These are phyloP conservation scores for Heterodera filipjevi DNA, from an alignment of 2,888 invertebrate species.

Conservation along the genomic window DNA sequence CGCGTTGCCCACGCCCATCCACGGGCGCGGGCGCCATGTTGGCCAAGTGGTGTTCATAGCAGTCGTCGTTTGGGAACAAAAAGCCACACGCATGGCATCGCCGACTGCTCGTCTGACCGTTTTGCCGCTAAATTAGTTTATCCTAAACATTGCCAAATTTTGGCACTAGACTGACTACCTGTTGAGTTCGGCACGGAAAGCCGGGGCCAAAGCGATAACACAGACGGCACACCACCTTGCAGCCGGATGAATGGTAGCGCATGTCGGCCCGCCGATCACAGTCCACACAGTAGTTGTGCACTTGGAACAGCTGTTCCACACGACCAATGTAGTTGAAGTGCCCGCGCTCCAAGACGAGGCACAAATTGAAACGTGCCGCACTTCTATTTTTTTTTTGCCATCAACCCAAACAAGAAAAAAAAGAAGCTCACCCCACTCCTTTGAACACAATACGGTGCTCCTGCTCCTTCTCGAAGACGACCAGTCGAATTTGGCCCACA, in stretches of 20 bases:
- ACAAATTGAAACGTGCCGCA: not conserved
- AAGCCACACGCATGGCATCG: not conserved
- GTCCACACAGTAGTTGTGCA: not conserved
- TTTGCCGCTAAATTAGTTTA: not conserved
- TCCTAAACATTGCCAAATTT: no score
- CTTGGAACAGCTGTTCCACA: slow-evolving; percentile 6
- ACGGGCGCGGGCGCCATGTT: not conserved
- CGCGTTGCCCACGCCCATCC: not conserved
- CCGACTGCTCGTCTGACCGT: not conserved
- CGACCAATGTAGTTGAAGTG: slow-evolving; percentile 18
- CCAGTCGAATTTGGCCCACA: slow-evolving; percentile 8
- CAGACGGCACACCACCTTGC: slow-evolving; percentile 13
- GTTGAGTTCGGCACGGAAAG: slow-evolving; percentile 12
- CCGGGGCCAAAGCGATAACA: not conserved
- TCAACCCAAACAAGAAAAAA: not conserved
- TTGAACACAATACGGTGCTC: not conserved
- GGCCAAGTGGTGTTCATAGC: not conserved
- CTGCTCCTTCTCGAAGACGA: not conserved
- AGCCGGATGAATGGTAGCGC: not conserved
- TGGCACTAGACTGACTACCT: not conserved
- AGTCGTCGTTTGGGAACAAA: not conserved
- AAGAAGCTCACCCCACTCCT: not conserved
- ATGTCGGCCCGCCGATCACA: not conserved
- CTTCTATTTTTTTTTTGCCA: not conserved
- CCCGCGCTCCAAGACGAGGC: not conserved